Conservation (phyloP, 2,113 vertebrate genomes). For the Oncorhynchus clarkii region DNA sequence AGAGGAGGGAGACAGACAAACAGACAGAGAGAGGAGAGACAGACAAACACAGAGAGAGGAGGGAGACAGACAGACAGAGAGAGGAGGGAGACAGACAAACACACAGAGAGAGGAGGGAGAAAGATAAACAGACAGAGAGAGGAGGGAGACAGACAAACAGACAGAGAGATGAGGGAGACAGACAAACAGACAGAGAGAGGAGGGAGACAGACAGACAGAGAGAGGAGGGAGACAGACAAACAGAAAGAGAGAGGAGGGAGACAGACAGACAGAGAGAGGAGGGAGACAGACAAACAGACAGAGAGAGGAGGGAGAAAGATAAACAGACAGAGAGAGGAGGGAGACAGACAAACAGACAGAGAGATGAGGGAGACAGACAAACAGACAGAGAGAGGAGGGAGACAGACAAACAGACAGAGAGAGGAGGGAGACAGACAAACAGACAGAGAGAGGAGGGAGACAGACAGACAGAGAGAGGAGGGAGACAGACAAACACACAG, state of each 20-base stretch:
- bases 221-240: slow-evolving; percentile 39
- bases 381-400: slow-evolving; percentile 33
- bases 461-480: slow-evolving; percentile 54
- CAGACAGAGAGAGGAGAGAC: slow-evolving; percentile 40
- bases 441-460: slow-evolving; percentile 23
- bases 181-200: slow-evolving; percentile 57
- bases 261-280: slow-evolving; percentile 53
- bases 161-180: background rate
- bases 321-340: slow-evolving; percentile 52
- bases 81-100: slow-evolving; percentile 40
- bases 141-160: too few species aligned
- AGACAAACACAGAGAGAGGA: slow-evolving; percentile 46
- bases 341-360: slow-evolving; percentile 59
- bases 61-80: slow-evolving; percentile 54
- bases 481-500: slow-evolving; percentile 58
- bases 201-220: too few species aligned
- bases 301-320: slow-evolving; percentile 7
- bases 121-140: slow-evolving; percentile 55
- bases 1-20: slow-evolving; percentile 39
- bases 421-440: too few species aligned
- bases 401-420: background rate
- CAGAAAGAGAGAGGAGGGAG: slow-evolving; percentile 30
- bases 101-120: background rate
- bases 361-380: slow-evolving; percentile 20
- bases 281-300: slow-evolving; percentile 59